These are phyloP conservation scores for Takifugu flavidus DNA, from an alignment of 2,113 vertebrate species.

Conservation along the genomic window DNA sequence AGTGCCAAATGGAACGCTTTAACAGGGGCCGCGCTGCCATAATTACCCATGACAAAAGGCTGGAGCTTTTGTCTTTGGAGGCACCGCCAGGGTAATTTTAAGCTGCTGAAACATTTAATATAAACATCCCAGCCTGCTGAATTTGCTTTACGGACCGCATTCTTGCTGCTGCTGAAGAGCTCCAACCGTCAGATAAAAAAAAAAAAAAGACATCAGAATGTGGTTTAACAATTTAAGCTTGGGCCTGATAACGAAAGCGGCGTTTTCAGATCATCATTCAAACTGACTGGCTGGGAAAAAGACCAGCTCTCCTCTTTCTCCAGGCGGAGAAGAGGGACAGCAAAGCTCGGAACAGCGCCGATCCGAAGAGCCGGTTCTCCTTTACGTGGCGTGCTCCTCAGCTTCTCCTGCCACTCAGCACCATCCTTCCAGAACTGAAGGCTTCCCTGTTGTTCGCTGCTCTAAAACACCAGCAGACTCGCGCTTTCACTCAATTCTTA, in stretches of 20 bases:
- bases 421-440: slow-evolving; percentile 26
- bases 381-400: too few relatives aligned
- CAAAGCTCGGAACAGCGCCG: slow-evolving; percentile 4
- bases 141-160: slow-evolving; percentile 42
- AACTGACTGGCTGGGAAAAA: slow-evolving; percentile 54
- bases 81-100: slow-evolving; percentile 58
- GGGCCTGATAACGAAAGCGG: slow-evolving; percentile 45
- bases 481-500: too few relatives aligned
- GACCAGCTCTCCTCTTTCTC: slow-evolving; percentile 35
- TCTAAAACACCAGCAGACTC: slow-evolving; percentile 8
- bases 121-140: slow-evolving; percentile 28
- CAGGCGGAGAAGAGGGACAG: not conserved
- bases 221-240: slow-evolving; percentile 49
- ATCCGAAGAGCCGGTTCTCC: slow-evolving; percentile 2
- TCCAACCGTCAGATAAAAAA: slow-evolving; percentile 8
- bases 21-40: slow-evolving; percentile 42
- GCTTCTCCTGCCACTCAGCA: not conserved
- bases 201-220: slow-evolving; percentile 20
- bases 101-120: slow-evolving; percentile 52
- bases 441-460: slow-evolving; percentile 21
- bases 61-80: slow-evolving; percentile 62
- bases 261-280: slow-evolving; percentile 31
- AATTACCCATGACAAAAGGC: slow-evolving; percentile 69
- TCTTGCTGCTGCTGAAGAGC: slow-evolving; percentile 14
- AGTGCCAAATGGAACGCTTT: slow-evolving; percentile 59